A percentile compares a stretch with the other conserved stretches of the same genome.
phyloP scores from a whole-genome alignment of 2,797 vertebrate species.

The Cuniculus paca region DNA sequence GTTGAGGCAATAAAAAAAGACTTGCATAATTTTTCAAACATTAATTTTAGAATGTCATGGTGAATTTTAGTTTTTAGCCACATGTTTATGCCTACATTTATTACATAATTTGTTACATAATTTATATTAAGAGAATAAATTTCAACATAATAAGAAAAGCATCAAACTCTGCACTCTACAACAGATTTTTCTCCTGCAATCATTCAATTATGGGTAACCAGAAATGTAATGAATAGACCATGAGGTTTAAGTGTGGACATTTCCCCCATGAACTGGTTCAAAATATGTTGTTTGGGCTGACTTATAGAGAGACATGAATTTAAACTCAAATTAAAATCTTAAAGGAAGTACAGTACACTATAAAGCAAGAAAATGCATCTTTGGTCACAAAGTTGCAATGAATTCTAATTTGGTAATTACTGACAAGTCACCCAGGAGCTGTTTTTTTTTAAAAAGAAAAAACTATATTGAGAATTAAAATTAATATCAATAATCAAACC shows the following conservation, averaged over 20 bases:
- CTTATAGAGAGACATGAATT: constrained; percentile 83
- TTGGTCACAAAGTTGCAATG: constrained; percentile 70
- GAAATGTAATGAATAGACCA: constrained; percentile 52
- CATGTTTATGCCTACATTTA: constrained; percentile 16
- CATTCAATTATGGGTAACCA: constrained; percentile 75
- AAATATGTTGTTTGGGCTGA: constrained; percentile 80
- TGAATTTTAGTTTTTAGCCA: constrained; percentile 59
- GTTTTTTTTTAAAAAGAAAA: not conserved
- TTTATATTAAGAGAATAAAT: constrained; percentile 46
- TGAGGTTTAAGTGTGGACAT: constrained; percentile 66
- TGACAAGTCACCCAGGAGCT: not conserved
- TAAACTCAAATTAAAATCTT: constrained; percentile 81
- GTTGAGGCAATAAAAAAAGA: constrained; percentile 58
- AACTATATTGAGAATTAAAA: not conserved
- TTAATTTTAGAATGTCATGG: constrained; percentile 50
- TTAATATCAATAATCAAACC: not conserved
- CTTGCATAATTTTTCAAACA: constrained; percentile 50
- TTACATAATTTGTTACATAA: constrained; percentile 14
- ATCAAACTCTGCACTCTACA: constrained; percentile 32
- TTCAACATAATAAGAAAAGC: constrained; percentile 27
- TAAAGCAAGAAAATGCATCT: constrained; percentile 73
- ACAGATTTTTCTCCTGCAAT: constrained; percentile 75
- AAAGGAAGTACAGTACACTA: constrained; percentile 79
- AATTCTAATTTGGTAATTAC: constrained; percentile 64
- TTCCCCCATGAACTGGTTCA: constrained; percentile 79